These are phyloP conservation scores for Plebejus melissa DNA, from an alignment of 2,888 invertebrate species.

Conservation along the genomic window DNA sequence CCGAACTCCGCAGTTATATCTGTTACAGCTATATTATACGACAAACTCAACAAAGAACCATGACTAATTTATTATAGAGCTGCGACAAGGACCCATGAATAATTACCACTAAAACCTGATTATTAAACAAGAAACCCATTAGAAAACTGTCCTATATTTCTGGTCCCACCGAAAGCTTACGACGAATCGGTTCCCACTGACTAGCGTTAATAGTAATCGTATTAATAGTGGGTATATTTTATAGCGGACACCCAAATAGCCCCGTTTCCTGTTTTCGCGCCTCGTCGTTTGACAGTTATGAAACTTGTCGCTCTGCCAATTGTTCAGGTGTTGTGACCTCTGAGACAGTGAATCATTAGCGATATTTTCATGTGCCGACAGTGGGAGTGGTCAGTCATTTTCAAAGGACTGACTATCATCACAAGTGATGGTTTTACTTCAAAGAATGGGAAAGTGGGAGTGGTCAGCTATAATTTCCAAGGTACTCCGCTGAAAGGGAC, in stretches of 20 bases:
- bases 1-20: too few species aligned
- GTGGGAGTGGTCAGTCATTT: not conserved
- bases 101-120: not conserved
- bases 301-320: constrained; percentile 70
- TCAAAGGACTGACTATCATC: not conserved
- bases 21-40: not conserved
- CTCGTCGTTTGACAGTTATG: constrained; percentile 55
- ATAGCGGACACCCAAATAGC: constrained; percentile 57
- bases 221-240: constrained; percentile 29
- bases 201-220: constrained; percentile 28
- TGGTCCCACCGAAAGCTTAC: not conserved
- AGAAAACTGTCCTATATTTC: not conserved
- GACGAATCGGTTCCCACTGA: constrained; percentile 16
- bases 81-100: not conserved
- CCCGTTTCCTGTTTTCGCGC: constrained; percentile 70
- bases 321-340: constrained; percentile 70
- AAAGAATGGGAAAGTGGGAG: not conserved
- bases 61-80: not conserved
- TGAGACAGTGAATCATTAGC: constrained; percentile 46
- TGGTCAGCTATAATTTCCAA: not conserved
- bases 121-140: not conserved
- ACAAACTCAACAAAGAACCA: not conserved
- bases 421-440: not conserved
- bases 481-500: not conserved
- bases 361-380: constrained; percentile 32